Conservation (phyloP, 1,140 invertebrate species). For the Proales similis region DNA sequence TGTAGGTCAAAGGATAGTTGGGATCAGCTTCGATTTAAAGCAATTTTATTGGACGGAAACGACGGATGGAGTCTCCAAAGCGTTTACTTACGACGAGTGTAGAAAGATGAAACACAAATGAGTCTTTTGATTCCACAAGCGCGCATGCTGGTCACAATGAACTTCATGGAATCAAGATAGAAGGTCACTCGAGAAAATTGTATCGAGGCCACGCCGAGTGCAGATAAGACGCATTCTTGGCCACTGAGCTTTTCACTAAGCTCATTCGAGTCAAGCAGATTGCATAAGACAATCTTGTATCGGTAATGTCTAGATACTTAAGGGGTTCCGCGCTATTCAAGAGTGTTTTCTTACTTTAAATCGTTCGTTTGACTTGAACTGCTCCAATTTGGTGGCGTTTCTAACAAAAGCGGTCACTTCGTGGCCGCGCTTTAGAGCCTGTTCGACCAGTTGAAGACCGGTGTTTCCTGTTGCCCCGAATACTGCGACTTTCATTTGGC, state of each 20-base stretch:
- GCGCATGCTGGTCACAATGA: conserved; percentile 41
- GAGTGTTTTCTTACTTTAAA: conserved; percentile 1
- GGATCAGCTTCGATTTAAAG: conserved; percentile 39
- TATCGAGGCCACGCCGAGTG: conserved; percentile 40
- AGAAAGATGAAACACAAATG: conserved; percentile 42
- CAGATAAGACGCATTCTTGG: conserved; percentile 43
- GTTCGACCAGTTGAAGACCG: conserved; percentile 45
- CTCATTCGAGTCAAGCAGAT: conserved; percentile 41
- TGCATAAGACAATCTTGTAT: conserved; percentile 40
- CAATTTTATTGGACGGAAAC: neutral
- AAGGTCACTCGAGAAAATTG: conserved; percentile 40
- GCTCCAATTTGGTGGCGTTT: conserved; percentile 40
- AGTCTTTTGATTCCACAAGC: conserved; percentile 40
- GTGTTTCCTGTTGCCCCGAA: conserved; percentile 41
- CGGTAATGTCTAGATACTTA: neutral
- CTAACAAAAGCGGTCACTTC: conserved; percentile 46
- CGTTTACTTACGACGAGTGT: conserved; percentile 38
- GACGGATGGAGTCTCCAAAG: neutral
- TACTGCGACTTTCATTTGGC: conserved; percentile 32
- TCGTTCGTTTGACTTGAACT: conserved; percentile 7
- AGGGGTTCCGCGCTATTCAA: neutral
- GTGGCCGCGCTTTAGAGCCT: conserved; percentile 45
- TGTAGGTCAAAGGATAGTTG: conserved; percentile 43
- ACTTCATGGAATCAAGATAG: conserved; percentile 42
- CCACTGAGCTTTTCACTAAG: conserved; percentile 40